These are phyloP conservation scores for Lipophrys pholis DNA, from an alignment of 2,113 vertebrate genomes.

Conservation along the genomic window DNA sequence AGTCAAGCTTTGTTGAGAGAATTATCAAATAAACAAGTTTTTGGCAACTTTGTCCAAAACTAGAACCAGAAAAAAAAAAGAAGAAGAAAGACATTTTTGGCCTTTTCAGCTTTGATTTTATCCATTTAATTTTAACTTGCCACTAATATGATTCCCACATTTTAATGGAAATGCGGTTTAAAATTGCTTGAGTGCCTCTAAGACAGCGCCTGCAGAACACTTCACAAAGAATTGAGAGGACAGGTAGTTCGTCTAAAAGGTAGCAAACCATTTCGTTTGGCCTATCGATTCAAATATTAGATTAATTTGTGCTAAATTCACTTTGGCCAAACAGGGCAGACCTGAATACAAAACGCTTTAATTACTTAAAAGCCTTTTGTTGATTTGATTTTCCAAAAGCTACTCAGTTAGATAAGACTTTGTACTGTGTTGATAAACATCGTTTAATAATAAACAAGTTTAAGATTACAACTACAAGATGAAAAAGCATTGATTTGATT, in stretches of 20 bases:
- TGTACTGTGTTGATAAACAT: too few relatives aligned
- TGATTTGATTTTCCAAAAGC: too few relatives aligned
- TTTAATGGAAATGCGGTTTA: neutral
- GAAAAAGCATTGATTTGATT: too few relatives aligned
- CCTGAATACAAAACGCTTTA: too few relatives aligned
- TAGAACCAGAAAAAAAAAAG: neutral
- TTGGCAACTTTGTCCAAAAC: neutral
- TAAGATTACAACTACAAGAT: too few relatives aligned
- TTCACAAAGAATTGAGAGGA: neutral
- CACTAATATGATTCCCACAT: neutral
- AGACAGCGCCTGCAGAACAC: neutral
- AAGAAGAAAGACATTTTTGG: too few relatives aligned
- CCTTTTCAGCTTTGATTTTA: neutral
- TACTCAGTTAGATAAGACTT: too few relatives aligned
- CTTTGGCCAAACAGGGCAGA: too few relatives aligned
- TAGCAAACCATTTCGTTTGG: neutral
- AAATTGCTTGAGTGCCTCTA: slow-evolving; percentile 4
- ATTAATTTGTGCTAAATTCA: slow-evolving; percentile 5
- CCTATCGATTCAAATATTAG: slow-evolving; percentile 11
- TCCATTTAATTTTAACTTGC: neutral
- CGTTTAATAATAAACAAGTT: too few relatives aligned
- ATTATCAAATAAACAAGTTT: neutral
- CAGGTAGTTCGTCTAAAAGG: slow-evolving; percentile 3
- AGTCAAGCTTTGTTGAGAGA: neutral
- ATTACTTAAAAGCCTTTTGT: too few relatives aligned